Conservation (phyloP, 2,888 invertebrate genomes). For the Acronicta alni region DNA sequence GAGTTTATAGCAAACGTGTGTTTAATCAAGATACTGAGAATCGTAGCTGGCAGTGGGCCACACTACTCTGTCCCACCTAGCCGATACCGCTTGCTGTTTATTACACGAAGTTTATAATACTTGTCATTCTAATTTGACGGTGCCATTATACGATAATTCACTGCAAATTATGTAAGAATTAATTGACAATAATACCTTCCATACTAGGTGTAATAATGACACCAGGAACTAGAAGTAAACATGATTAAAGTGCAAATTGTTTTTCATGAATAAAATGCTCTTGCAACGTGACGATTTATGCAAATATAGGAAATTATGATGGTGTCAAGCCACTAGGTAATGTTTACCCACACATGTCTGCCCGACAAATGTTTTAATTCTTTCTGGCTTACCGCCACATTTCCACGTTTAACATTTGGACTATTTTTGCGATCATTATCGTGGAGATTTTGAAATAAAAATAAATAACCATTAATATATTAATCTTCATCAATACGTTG, state of each 20-base stretch:
- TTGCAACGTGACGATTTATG: constrained; percentile 35
- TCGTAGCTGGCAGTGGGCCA: constrained; percentile 70
- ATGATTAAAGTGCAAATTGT: constrained; percentile 45
- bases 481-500: constrained; percentile 29
- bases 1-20: constrained; percentile 62
- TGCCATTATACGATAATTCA: constrained; percentile 38
- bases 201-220: constrained; percentile 29
- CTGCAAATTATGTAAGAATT: constrained; percentile 24
- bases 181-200: constrained; percentile 32
- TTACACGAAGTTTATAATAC: constrained; percentile 65
- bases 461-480: constrained; percentile 31
- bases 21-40: constrained; percentile 65
- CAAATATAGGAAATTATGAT: constrained; percentile 34
- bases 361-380: constrained; percentile 47
- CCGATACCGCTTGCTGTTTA: constrained; percentile 65
- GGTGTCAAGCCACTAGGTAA: constrained; percentile 36
- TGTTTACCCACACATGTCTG: constrained; percentile 32
- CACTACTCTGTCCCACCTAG: constrained; percentile 50
- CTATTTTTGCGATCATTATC: constrained; percentile 43
- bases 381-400: constrained; percentile 64
- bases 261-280: constrained; percentile 36
- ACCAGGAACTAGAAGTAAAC: constrained; percentile 18
- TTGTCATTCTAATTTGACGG: constrained; percentile 66
- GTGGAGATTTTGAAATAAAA: constrained; percentile 30
- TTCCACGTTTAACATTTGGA: constrained; percentile 36